phyloP scores from a whole-genome alignment of 2,113 vertebrate genomes.

The Cacatua alba region DNA sequence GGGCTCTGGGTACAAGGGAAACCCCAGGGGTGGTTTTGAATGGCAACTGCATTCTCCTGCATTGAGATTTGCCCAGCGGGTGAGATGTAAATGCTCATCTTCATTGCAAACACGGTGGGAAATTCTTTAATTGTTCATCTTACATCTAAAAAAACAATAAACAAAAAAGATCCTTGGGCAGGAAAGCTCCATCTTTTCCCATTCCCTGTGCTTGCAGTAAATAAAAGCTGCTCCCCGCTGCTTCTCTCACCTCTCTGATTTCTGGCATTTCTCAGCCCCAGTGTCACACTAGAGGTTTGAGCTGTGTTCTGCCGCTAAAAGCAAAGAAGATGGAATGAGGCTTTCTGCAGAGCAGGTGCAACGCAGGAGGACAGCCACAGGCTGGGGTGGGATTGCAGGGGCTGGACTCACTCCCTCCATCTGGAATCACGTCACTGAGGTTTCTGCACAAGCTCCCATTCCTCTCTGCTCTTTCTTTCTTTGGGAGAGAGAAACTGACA shows the following conservation, averaged over 20 bases:
- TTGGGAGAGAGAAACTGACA: background rate
- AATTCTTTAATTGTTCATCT: background rate
- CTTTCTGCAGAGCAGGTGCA: background rate
- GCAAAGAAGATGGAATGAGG: background rate
- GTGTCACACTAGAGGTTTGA: background rate
- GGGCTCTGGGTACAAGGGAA: background rate
- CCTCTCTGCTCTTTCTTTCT: background rate
- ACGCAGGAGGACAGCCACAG: rapidly evolving
- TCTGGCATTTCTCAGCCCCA: background rate
- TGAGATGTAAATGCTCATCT: background rate
- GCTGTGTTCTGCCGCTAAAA: background rate
- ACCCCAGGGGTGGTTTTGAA: background rate
- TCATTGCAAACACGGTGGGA: background rate
- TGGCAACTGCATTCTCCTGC: background rate
- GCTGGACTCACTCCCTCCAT: background rate
- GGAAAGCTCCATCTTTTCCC: background rate
- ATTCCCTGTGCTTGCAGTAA: background rate
- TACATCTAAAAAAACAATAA: background rate
- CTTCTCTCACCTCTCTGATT: background rate
- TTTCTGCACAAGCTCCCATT: background rate
- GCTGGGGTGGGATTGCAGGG: background rate
- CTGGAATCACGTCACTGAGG: background rate
- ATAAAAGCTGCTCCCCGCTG: background rate
- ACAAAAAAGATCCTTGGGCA: background rate
- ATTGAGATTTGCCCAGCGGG: background rate